phyloP scores from a whole-genome alignment of 2,888 invertebrate species.

The Therioaphis trifolii region DNA sequence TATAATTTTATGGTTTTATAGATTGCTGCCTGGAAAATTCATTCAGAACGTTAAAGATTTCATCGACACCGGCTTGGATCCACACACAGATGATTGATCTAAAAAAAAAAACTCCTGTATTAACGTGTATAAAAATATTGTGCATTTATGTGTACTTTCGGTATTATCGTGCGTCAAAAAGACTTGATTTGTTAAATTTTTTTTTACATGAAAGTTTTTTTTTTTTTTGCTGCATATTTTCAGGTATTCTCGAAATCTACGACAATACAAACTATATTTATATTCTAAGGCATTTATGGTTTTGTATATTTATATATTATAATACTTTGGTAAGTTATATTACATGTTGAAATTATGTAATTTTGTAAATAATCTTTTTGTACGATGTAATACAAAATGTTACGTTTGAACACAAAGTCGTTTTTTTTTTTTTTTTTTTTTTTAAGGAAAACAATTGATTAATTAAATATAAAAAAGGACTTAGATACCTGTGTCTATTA shows the following conservation, averaged over 20 bases:
- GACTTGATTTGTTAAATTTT: conserved; percentile 8
- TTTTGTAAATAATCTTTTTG: conserved; percentile 45
- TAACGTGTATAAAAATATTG: not conserved
- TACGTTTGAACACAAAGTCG: not conserved
- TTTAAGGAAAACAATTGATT: too few species aligned
- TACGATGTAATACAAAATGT: conserved; percentile 11
- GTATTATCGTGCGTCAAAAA: not conserved
- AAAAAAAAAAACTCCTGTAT: not conserved
- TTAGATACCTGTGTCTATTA: too few species aligned
- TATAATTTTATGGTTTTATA: conserved; percentile 68
- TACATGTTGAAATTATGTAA: not conserved
- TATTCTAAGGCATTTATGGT: conserved; percentile 28
- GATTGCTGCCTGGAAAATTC: conserved; percentile 73
- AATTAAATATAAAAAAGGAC: too few species aligned
- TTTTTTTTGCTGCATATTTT: too few species aligned
- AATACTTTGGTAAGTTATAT: not conserved
- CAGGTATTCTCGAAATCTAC: not conserved
- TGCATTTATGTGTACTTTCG: too few species aligned
- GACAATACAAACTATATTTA: not conserved
- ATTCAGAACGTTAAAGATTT: conserved; percentile 74
- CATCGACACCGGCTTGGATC: conserved; percentile 75
- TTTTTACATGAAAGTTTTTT: not conserved
- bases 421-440: too few species aligned
- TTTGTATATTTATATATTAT: conserved; percentile 20
- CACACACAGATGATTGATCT: conserved; percentile 64